Base-by-base conservation (phyloP, 1,140 invertebrate species). In the Cryptotermes secundus region DNA sequence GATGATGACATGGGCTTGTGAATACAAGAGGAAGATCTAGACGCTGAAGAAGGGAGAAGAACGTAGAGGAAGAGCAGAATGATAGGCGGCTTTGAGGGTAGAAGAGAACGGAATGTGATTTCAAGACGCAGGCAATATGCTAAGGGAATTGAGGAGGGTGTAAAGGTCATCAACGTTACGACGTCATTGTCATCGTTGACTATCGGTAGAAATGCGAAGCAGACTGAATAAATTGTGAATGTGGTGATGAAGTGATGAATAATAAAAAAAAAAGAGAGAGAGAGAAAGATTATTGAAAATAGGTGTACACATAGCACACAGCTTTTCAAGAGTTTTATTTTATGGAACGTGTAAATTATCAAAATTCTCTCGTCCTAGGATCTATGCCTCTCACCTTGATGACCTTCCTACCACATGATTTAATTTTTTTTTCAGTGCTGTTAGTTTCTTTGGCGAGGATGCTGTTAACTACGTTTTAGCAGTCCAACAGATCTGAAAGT, bases 1-100 rank as follows among this genome's bases (percentile, higher is more conserved):
- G 84, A 85, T 85, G 84, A 85, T 85, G 84, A 85, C 84, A 85
- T 45, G 35, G 53, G n/a, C 59, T 72, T 35, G 59, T 83, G 83
- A 83, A 83, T 83, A 83, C 45, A 49, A 49, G 45, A 49, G 45
- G 45, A 49, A 49, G 45, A 49, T 49, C 45, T 49, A 49, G 45
- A 49, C 45, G 45, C 14, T 22, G 19, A 3, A 49, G 83, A 72
- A 36, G 38, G 26, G 34, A 34, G 34, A 26, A 49, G 34, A 49
- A 19, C 16, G 45, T 19, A 49, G 19, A 49, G 45, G 22, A 49
- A 79, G 34, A 45, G 6, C 19, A 82, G n/a, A 34, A n/a, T 34
- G 81, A 45, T 45, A 45, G 31, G 81, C 1, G 38, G 19, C 81
- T 38, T 3, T 10, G 81, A 34, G 81, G 59, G 81, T 12, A 31